Conservation (phyloP, 2,113 vertebrate genomes). For the Hucho hucho region DNA sequence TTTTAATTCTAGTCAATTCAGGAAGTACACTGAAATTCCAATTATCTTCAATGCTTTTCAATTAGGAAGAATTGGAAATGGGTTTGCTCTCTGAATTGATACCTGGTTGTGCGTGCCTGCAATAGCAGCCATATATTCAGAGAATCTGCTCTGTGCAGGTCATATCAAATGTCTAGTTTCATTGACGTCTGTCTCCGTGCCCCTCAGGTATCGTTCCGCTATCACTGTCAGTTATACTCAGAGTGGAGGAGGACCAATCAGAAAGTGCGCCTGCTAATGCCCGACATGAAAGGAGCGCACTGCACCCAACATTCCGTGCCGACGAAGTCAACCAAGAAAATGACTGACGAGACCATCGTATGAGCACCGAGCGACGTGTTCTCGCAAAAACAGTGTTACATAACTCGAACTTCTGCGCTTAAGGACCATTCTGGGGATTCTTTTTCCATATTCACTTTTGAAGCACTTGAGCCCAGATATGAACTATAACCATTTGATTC, state of each 20-base stretch:
- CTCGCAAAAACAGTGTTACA: neutral
- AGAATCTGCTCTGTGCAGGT: neutral
- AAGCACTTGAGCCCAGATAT: slow-evolving; percentile 60
- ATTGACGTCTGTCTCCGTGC: neutral
- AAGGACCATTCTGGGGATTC: neutral
- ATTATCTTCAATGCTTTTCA: no score
- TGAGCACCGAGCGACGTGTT: slow-evolving; percentile 60
- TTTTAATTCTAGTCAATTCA: no score
- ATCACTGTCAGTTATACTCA: slow-evolving; percentile 93
- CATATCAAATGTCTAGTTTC: neutral
- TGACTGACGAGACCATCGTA: slow-evolving; percentile 85
- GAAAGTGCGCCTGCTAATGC: slow-evolving; percentile 86
- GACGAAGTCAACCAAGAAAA: slow-evolving; percentile 84
- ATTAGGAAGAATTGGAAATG: no score
- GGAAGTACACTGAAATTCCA: no score
- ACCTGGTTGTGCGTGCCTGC: neutral
- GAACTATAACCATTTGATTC: slow-evolving; percentile 44
- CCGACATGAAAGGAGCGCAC: slow-evolving; percentile 70
- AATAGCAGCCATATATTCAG: neutral
- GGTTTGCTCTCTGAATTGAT: no score
- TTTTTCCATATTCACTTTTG: neutral
- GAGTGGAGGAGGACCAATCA: slow-evolving; percentile 95
- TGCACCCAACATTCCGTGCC: slow-evolving; percentile 78
- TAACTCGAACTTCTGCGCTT: neutral
- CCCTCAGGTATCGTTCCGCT: slow-evolving; percentile 89